phyloP scores from a whole-genome alignment of 2,113 vertebrate genomes.

The Myotis yumanensis region DNA sequence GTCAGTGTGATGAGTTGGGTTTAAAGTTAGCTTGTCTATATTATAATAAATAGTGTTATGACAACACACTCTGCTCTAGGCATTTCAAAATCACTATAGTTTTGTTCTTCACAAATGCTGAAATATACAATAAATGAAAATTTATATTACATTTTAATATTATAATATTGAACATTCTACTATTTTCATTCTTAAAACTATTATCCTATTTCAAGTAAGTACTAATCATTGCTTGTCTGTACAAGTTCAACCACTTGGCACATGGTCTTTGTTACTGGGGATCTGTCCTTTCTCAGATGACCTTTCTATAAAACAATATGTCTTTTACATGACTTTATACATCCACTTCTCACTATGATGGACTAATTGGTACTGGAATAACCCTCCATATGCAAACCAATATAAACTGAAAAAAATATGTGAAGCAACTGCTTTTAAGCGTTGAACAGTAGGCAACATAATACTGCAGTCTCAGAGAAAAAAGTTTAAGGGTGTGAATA shows the following conservation, averaged over 20 bases:
- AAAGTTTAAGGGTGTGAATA: neutral
- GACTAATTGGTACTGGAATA: neutral
- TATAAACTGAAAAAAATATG: neutral
- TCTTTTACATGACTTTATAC: neutral
- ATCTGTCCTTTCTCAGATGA: neutral
- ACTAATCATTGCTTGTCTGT: neutral
- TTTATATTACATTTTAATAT: neutral
- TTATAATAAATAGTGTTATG: conserved; percentile 43
- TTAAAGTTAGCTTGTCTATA: neutral
- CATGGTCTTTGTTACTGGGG: neutral
- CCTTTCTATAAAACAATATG: neutral
- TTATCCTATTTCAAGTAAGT: neutral
- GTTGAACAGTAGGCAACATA: neutral
- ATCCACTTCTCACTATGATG: neutral
- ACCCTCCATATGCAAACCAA: neutral
- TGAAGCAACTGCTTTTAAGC: neutral
- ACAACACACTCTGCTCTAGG: neutral
- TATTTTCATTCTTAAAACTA: neutral
- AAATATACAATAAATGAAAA: neutral
- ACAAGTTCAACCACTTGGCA: neutral
- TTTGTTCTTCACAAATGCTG: neutral
- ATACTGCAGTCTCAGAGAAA: neutral
- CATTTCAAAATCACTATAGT: neutral
- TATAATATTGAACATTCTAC: neutral
- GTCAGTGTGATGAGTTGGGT: neutral